A percentile compares a stretch with the other conserved stretches of the same genome.
phyloP scores from a whole-genome alignment of 2,797 vertebrate species.

The Rallus crepitans region DNA sequence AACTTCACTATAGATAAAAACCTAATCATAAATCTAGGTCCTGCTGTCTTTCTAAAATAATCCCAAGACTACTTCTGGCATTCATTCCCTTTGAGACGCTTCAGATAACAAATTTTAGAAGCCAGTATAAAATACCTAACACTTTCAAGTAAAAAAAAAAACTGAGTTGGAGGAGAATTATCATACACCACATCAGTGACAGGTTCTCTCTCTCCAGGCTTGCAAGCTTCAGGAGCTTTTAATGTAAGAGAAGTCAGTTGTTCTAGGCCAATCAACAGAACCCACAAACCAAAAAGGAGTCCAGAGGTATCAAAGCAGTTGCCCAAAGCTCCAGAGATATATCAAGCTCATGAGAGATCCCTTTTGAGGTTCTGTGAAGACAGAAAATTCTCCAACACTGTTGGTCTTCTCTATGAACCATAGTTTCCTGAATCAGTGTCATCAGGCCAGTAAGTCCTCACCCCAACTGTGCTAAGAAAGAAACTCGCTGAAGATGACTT shows the following conservation, averaged over 20 bases:
- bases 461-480: neutral
- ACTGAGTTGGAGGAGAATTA: neutral
- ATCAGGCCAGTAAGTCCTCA: too few relatives aligned
- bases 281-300: neutral
- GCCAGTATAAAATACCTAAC: neutral
- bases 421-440: accelerated
- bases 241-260: neutral
- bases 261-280: neutral
- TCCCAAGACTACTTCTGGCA: neutral
- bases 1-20: neutral
- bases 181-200: neutral
- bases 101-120: neutral
- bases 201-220: neutral
- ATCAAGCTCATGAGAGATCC: neutral
- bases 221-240: neutral
- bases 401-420: neutral
- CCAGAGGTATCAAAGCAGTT: neutral
- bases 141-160: neutral
- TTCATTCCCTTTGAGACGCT: neutral
- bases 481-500: neutral
- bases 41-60: neutral
- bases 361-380: neutral
- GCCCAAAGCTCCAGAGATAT: neutral
- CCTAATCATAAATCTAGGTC: neutral
- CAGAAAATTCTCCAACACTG: neutral